Conservation (phyloP, 2,113 vertebrate genomes). For the Sapajus apella region DNA sequence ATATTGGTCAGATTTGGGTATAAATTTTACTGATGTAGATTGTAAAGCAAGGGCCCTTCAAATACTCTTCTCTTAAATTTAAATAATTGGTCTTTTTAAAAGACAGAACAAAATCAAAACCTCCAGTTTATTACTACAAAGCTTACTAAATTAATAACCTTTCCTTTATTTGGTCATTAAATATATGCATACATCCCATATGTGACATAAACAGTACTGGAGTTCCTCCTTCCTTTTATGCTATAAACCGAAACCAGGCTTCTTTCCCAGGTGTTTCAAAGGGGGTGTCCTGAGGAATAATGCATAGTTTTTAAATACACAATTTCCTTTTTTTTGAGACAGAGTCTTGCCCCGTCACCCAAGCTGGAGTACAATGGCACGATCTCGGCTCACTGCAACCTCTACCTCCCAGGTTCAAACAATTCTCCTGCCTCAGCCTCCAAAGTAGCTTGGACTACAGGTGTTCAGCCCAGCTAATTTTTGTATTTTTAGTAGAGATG, state of each 20-base stretch:
- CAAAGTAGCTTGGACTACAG: too few species aligned
- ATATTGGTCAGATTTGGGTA: not conserved
- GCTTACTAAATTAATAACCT: not conserved
- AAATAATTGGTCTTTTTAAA: not conserved
- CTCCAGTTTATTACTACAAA: not conserved
- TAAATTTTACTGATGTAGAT: not conserved
- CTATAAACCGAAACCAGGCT: not conserved
- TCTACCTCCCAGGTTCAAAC: too few species aligned
- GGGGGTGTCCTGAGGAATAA: not conserved
- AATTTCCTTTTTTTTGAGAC: not conserved
- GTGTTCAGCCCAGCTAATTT: too few species aligned
- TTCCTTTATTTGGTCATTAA: not conserved
- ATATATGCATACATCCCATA: not conserved
- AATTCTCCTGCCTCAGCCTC: too few species aligned
- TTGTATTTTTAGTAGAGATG: too few species aligned
- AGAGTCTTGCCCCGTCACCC: accelerated
- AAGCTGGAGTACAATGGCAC: too few species aligned
- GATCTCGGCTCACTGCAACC: too few species aligned
- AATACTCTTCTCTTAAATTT: not conserved
- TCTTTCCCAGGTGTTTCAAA: not conserved
- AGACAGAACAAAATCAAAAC: constrained; percentile 17
- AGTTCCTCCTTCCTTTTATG: not conserved
- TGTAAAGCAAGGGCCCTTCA: not conserved
- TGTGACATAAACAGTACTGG: not conserved
- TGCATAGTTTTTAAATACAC: not conserved